Evolutionary conservation across 2,113 vertebrate genomes (phyloP).

Genomic region (Lamprologus lemairii): DNA sequence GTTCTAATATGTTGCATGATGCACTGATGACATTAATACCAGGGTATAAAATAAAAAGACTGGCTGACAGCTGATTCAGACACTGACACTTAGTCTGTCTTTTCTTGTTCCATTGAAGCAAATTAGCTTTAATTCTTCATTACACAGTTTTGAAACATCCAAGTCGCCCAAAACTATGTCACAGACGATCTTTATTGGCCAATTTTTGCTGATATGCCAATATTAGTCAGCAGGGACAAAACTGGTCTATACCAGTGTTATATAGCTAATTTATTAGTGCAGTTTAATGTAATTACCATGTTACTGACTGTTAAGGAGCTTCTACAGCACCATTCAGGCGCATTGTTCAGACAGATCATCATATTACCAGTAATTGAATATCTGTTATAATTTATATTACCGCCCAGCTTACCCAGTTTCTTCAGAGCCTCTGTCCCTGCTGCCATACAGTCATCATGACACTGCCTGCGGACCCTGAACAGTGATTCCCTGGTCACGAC

Average conservation of each 20-base stretch:
- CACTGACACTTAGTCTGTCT: not conserved
- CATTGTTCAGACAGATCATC: not conserved
- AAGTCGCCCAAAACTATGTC: not conserved
- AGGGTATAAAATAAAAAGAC: not conserved
- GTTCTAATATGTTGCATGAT: not conserved
- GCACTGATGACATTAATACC: not conserved
- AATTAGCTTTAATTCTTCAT: not conserved
- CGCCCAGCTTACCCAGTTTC: slow-evolving; percentile 42
- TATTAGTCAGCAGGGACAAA: not conserved
- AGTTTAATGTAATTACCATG: not conserved
- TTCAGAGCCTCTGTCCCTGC: slow-evolving; percentile 33
- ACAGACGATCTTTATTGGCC: not conserved
- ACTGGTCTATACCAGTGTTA: not conserved
- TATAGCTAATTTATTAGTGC: not conserved
- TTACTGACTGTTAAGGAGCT: not conserved
- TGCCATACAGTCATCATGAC: slow-evolving; percentile 58
- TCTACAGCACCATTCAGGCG: not conserved
- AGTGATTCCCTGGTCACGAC: slow-evolving; percentile 70
- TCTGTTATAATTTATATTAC: not conserved
- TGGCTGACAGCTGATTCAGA: not conserved
- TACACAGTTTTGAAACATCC: not conserved
- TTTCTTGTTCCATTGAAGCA: not conserved
- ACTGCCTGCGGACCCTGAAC: slow-evolving; percentile 60
- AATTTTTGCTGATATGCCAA: not conserved
- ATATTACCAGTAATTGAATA: not conserved